phyloP scores from a whole-genome alignment of 2,888 invertebrate genomes.

The Hanleya hanleyi region DNA sequence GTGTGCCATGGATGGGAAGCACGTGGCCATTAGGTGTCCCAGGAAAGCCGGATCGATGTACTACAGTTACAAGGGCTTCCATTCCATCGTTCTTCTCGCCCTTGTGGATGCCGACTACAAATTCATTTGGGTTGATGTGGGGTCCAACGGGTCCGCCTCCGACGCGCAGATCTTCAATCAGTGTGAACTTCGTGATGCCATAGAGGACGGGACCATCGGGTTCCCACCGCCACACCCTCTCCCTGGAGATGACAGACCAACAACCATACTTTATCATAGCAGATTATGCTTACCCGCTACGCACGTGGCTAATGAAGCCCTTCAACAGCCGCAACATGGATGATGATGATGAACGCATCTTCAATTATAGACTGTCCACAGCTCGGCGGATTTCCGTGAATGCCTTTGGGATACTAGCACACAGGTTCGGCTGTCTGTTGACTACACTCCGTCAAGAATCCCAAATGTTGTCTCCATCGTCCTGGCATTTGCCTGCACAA shows the following conservation, averaged over 20 bases:
- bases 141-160: slow-evolving; percentile 24
- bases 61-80: slow-evolving; percentile 44
- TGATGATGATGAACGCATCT: slow-evolving; percentile 37
- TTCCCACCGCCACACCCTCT: slow-evolving; percentile 33
- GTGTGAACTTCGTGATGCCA: slow-evolving; percentile 30
- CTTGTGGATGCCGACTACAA: slow-evolving; percentile 47
- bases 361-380: slow-evolving; percentile 48
- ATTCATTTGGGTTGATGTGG: slow-evolving; percentile 38
- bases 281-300: slow-evolving; percentile 46
- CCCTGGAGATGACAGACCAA: slow-evolving; percentile 31
- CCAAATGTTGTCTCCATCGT: too few species aligned
- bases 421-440: slow-evolving; percentile 36
- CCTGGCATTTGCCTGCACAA: slow-evolving; percentile 40
- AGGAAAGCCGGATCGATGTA: slow-evolving; percentile 36
- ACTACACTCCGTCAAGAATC: slow-evolving; percentile 40
- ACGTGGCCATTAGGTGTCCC: slow-evolving; percentile 38
- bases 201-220: slow-evolving; percentile 31
- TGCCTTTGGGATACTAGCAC: slow-evolving; percentile 45
- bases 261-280: slow-evolving; percentile 44
- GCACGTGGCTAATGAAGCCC: slow-evolving; percentile 45
- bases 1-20: slow-evolving; percentile 48
- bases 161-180: slow-evolving; percentile 36
- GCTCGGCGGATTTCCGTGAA: slow-evolving; percentile 42
- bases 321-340: slow-evolving; percentile 30
- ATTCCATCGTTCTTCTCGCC: slow-evolving; percentile 37